Evolutionary conservation across 2,888 invertebrate genomes (phyloP), one percentile per base, ranked within the genome.

Genomic region (Thalpophila matura): DNA sequence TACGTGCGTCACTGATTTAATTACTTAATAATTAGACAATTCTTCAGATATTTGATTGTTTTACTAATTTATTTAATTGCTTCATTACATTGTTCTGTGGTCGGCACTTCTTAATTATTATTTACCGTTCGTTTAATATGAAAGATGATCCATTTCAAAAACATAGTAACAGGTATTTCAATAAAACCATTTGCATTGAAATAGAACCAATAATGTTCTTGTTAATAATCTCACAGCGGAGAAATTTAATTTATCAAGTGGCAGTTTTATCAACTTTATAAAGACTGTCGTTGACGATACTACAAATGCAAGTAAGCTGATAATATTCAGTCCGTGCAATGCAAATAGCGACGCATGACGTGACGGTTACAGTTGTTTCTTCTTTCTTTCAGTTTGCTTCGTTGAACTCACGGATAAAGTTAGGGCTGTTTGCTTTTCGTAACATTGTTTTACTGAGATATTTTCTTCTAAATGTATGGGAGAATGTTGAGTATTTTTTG

Each of bases 191-290:
- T 40, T 29, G 27, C 24, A n/a, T 37, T 42, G 37, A 56, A 37
- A 27, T 47, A 24, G 27, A 40, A 40, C 35, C 35, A 38, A 49
- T 53, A 37, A 53, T 49, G 31, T 54, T 65, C 29, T 33, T 53
- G 43, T 31, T 51, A 47, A 57, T 43, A 74, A 61, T 60, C 54
- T 42, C 24, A 24, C 29, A 35, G 20, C 12, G 14, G 27, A 62
- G 43, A 63, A 62, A 68, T 47, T 57, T 40, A 55, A 58, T 68
- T 62, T 69, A 63, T 68, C 40, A 65, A 46, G 33, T 46, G 40
- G 31, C 49, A 20, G 58, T 73, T 27, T 54, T 73, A 70, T 58
- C 53, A 12, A 18, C 4, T 24, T 42, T 45, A 33, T 67, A 56
- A 67, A 67, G 63, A 24, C 53, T n/a, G 33, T 16, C 35, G 55